Conservation (phyloP, 1,140 invertebrate species). For the Eupeodes corollae region DNA sequence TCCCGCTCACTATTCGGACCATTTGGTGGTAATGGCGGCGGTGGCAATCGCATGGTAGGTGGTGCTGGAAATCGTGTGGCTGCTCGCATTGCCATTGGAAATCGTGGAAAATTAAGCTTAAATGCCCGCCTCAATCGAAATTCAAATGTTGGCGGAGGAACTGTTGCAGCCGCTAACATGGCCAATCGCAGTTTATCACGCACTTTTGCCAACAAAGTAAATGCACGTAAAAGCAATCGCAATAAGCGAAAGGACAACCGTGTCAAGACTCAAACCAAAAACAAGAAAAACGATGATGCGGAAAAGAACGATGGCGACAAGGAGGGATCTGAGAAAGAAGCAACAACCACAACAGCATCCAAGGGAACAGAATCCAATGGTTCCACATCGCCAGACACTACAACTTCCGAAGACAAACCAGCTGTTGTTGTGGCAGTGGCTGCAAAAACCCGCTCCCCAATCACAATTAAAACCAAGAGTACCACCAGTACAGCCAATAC, state of each 20-base stretch:
- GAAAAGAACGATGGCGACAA: not conserved
- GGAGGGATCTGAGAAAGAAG: not conserved
- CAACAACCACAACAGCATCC: not conserved
- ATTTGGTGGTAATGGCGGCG: not conserved
- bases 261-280: not conserved
- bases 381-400: not conserved
- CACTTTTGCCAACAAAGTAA: not conserved
- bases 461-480: too few species aligned
- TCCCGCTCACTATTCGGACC: not conserved
- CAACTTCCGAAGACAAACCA: not conserved
- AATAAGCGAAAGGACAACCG: slow-evolving; percentile 1
- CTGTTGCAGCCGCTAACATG: not conserved
- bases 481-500: too few species aligned
- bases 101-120: not conserved
- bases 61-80: not conserved
- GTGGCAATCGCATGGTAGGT: not conserved
- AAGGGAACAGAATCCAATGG: not conserved
- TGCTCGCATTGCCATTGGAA: not conserved
- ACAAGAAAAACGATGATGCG: not conserved
- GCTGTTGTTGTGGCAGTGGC: not conserved
- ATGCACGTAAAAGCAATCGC: not conserved
- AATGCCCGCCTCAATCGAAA: not conserved
- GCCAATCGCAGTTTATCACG: not conserved
- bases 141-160: not conserved
- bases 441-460: too few species aligned